phyloP scores from a whole-genome alignment of 2,888 invertebrate species.

The Hololepta plana region DNA sequence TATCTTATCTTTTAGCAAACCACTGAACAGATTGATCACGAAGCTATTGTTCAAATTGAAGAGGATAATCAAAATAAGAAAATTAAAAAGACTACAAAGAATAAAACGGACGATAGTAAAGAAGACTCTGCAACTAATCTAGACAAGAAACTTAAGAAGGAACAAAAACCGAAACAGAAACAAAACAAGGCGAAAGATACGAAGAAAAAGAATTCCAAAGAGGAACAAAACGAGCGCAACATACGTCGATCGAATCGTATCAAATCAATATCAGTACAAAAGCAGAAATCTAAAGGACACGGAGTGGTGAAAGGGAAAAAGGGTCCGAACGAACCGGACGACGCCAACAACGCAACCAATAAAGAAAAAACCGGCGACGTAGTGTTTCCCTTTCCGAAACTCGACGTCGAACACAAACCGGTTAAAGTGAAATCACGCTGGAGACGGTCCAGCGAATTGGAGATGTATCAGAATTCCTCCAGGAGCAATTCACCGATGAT shows the following conservation, averaged over 20 bases:
- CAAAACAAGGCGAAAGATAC: constrained; percentile 6
- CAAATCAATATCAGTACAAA: constrained; percentile 52
- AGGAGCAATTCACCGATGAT: constrained; percentile 4
- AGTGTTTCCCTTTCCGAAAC: constrained; percentile 10
- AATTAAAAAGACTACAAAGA: constrained; percentile 4
- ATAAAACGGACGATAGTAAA: constrained; percentile 4
- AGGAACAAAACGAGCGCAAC: constrained; percentile 9
- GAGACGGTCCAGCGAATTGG: constrained; percentile 57
- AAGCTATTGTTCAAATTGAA: constrained; percentile 7
- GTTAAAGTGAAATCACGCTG: constrained; percentile 66
- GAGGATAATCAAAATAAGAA: constrained; percentile 5
- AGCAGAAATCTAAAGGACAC: constrained; percentile 34
- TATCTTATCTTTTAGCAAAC: not conserved
- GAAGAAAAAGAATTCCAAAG: constrained; percentile 1
- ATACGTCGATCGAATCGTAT: constrained; percentile 56
- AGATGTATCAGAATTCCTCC: constrained; percentile 30
- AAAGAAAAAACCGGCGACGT: constrained; percentile 15
- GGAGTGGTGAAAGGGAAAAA: constrained; percentile 36
- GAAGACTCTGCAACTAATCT: not conserved
- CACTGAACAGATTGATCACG: not conserved
- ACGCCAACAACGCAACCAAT: constrained; percentile 31
- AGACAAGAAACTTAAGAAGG: constrained; percentile 9
- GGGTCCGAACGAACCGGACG: constrained; percentile 30
- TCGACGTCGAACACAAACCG: constrained; percentile 39
- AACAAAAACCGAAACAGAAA: constrained; percentile 15